Evolutionary conservation across 2,113 vertebrate species (phyloP), one percentile per base, ranked within the genome.

Genomic region (Numida meleagris): DNA sequence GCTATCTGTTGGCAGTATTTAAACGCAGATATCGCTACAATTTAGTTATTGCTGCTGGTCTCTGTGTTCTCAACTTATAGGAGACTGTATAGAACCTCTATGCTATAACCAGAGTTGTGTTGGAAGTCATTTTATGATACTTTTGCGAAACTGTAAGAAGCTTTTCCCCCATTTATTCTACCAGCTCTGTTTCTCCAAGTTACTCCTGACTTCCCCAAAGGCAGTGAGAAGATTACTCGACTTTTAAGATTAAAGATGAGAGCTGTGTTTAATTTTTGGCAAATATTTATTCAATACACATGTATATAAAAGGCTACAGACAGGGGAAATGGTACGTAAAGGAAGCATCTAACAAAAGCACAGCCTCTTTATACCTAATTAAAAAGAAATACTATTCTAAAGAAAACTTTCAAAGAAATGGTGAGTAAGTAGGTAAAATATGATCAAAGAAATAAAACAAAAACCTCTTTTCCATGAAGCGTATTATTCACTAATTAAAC

Each of bases 81-180:
- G 11, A 61, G 23, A 8, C 10, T 31, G 15, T 34, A 23, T 86
- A 66, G 23, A 5, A 46, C 3, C 8, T 2, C 2, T 27, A 3
- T 15, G 18, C 4, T 24, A 9, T 33, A 50, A 0, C 12, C 1
- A 3, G 6, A 18, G 24, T 3, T 1, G 1, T 53, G 16, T 4
- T 51, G 6, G 48, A 21, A 50, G 24, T 50, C 11, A 45, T 29
- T 74, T 84, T 10, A 42, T 29, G 42, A 40, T 61, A 21, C 4
- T 3, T 43, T 40, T 57, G 13, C 4, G 55, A 63, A 72, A n/a
- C 5, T 46, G 10, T 10, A 15, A 11, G 62, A 58, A 6, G 40
- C 6, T 65, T 45, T 3, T 72, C 33, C 70, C 15, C 12, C 74
- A 14, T 42, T 67, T 33, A 55, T 18, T 55, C 16, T 31, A 55